Evolutionary conservation across 2,797 vertebrate genomes (phyloP).

Genomic region (Macropus fuliginosus): DNA sequence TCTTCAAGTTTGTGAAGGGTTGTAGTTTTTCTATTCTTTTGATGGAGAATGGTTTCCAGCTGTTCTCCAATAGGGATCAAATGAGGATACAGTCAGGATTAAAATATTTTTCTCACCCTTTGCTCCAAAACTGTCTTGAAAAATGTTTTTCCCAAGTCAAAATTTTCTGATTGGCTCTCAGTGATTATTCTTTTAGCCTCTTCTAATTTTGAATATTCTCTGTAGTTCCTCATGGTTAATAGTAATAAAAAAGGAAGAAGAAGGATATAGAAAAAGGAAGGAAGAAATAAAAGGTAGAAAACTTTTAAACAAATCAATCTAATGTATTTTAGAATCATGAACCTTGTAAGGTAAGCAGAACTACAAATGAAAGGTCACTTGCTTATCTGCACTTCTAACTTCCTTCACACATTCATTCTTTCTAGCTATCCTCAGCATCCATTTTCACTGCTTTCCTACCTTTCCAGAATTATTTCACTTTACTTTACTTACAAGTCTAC

Average conservation of each 20-base stretch:
- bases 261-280: background rate
- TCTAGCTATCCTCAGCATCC: background rate
- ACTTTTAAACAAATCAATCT: background rate
- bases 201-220: background rate
- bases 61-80: constrained; percentile 12
- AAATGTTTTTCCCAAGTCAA: background rate
- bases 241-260: background rate
- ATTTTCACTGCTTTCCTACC: background rate
- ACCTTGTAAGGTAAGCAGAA: background rate
- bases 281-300: background rate
- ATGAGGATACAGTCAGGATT: background rate
- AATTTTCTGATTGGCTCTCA: background rate
- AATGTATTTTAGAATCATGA: background rate
- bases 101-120: background rate
- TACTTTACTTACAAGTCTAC: background rate
- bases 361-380: background rate
- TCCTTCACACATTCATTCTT: background rate
- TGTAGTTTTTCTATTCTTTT: background rate
- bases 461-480: background rate
- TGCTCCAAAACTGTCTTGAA: constrained; percentile 21
- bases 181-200: background rate
- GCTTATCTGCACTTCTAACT: background rate
- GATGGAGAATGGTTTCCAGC: background rate
- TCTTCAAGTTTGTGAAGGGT: background rate
- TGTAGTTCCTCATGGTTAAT: background rate